Evolutionary conservation across 2,113 vertebrate genomes (phyloP).

Genomic region (Himantopus leucocephalus): DNA sequence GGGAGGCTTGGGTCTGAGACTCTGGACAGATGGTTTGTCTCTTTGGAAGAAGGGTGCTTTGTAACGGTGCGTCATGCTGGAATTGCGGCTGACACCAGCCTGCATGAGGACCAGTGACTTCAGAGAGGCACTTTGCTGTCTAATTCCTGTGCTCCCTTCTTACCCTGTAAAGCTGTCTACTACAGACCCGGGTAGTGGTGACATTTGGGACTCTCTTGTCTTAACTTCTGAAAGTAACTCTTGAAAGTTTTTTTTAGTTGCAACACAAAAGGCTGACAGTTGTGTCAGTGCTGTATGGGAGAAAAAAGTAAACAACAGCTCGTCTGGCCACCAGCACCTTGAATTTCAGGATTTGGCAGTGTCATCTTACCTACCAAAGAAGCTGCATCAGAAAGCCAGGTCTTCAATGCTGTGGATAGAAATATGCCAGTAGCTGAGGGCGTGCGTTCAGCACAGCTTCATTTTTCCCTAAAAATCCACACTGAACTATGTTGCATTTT

Average conservation of each 20-base stretch:
- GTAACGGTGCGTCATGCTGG: not conserved
- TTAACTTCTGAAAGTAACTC: not conserved
- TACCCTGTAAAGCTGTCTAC: not conserved
- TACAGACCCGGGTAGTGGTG: not conserved
- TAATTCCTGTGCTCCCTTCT: not conserved
- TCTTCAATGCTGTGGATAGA: not conserved
- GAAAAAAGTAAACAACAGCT: not conserved
- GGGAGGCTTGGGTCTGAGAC: not conserved
- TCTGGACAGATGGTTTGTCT: not conserved
- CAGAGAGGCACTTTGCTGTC: not conserved
- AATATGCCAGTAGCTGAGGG: not conserved
- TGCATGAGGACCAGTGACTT: not conserved
- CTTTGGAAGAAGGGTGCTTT: slow-evolving; percentile 9
- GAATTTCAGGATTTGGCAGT: not conserved
- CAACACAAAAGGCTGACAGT: not conserved
- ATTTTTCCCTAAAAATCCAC: not conserved
- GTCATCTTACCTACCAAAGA: not conserved
- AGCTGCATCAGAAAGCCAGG: not conserved
- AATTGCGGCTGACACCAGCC: slow-evolving; percentile 10
- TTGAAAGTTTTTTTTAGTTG: not conserved
- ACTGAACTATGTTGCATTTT: not conserved
- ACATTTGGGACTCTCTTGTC: not conserved
- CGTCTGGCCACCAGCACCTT: not conserved
- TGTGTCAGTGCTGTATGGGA: not conserved
- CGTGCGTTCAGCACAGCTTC: not conserved